Conservation (phyloP, 2,797 vertebrate genomes). For the Anisognathus igniventris region DNA sequence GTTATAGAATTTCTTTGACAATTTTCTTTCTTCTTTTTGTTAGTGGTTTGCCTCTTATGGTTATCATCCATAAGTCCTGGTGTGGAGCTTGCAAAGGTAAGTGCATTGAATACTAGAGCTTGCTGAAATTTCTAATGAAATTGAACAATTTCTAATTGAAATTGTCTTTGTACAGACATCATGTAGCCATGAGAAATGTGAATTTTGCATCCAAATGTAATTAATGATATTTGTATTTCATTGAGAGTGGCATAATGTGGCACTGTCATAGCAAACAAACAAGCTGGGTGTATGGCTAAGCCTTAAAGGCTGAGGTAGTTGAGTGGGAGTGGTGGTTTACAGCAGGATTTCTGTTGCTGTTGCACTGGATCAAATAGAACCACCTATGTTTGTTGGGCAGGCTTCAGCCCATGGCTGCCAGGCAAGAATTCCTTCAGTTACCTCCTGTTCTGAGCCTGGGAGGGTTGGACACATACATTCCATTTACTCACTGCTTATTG, state of each 20-base stretch:
- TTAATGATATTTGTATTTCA: neutral
- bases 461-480: neutral
- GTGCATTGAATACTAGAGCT: neutral
- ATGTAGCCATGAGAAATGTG: neutral
- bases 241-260: neutral
- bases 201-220: neutral
- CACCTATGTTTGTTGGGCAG: fast-evolving
- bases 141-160: too few relatives aligned
- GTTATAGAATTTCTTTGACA: neutral
- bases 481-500: neutral
- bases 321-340: neutral
- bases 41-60: slow-evolving; percentile 94
- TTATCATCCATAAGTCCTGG: slow-evolving; percentile 97
- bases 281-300: neutral
- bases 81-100: slow-evolving; percentile 98
- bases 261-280: neutral
- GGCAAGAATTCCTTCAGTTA: neutral
- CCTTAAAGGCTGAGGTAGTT: neutral
- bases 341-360: neutral
- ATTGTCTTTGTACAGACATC: neutral
- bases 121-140: neutral
- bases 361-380: neutral
- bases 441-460: neutral
- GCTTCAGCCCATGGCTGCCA: neutral
- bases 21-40: slow-evolving; percentile 12